Evolutionary conservation across 2,113 vertebrate species (phyloP).

Genomic region (Callipepla squamata): DNA sequence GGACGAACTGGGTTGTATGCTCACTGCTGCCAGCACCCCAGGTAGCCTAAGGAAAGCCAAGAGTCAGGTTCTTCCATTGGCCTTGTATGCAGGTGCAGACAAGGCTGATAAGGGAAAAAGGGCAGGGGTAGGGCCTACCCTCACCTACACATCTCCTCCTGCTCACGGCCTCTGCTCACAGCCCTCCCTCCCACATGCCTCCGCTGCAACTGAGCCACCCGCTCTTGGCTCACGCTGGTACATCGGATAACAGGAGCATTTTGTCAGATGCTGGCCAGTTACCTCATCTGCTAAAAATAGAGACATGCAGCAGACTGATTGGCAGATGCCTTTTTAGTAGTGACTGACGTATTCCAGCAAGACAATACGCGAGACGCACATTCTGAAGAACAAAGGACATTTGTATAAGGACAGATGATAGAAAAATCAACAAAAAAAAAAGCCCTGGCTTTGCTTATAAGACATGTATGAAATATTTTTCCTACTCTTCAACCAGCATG

Average conservation of each 20-base stretch:
- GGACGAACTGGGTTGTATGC: not conserved
- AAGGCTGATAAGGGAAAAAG: not conserved
- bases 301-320: not conserved
- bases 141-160: accelerated
- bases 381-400: constrained; percentile 14
- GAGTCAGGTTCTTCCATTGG: not conserved
- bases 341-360: not conserved
- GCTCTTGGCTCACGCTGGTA: not conserved
- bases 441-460: not conserved
- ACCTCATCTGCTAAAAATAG: constrained; percentile 53
- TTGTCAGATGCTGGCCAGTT: constrained; percentile 15
- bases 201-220: not conserved
- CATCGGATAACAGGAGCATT: not conserved
- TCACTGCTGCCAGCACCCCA: not conserved
- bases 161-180: accelerated
- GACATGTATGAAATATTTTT: not conserved
- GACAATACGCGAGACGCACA: not conserved
- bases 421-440: not conserved
- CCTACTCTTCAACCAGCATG: not conserved
- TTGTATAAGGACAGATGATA: not conserved
- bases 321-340: not conserved
- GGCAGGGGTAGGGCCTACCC: not conserved
- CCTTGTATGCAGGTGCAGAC: accelerated
- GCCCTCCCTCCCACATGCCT: not conserved
- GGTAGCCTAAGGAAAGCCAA: not conserved